Percentiles rank a stretch among this genome's conserved stretches.
These are phyloP conservation scores for Frankliniella intonsa DNA, from an alignment of 2,888 invertebrate species.

Conservation along the genomic window DNA sequence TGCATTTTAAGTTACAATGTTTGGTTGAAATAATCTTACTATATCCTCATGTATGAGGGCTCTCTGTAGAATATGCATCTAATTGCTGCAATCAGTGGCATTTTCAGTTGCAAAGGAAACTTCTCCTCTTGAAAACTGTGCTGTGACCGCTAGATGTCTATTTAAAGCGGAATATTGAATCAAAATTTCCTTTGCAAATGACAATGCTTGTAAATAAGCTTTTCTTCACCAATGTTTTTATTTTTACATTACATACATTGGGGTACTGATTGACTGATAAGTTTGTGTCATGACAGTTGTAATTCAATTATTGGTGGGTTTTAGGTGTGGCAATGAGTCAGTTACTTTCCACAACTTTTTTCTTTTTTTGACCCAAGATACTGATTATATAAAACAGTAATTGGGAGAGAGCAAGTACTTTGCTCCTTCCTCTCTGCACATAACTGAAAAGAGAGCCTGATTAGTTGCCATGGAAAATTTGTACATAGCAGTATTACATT, in stretches of 20 bases:
- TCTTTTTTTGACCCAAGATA: neutral
- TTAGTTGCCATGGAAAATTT: conserved; percentile 10
- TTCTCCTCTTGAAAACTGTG: neutral
- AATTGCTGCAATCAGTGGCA: neutral
- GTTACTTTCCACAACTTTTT: neutral
- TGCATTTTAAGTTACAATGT: neutral
- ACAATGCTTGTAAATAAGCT: neutral
- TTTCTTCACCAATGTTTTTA: neutral
- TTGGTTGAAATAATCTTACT: neutral
- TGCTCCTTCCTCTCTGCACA: neutral
- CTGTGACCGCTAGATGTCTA: neutral
- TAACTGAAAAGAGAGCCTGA: neutral
- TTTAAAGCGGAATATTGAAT: neutral
- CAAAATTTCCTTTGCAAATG: conserved; percentile 7
- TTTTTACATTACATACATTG: neutral
- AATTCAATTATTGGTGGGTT: neutral
- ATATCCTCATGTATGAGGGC: too few species aligned
- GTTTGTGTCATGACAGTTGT: conserved; percentile 17
- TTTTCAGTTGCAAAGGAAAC: neutral
- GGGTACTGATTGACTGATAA: conserved; percentile 14
- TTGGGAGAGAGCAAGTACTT: too few species aligned
- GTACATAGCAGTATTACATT: conserved; percentile 6
- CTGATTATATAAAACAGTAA: too few species aligned
- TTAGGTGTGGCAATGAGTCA: conserved; percentile 8
- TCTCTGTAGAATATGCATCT: too few species aligned